Evolutionary conservation across 2,888 invertebrate genomes (phyloP).

Genomic region (Leptodirus hochenwartii): DNA sequence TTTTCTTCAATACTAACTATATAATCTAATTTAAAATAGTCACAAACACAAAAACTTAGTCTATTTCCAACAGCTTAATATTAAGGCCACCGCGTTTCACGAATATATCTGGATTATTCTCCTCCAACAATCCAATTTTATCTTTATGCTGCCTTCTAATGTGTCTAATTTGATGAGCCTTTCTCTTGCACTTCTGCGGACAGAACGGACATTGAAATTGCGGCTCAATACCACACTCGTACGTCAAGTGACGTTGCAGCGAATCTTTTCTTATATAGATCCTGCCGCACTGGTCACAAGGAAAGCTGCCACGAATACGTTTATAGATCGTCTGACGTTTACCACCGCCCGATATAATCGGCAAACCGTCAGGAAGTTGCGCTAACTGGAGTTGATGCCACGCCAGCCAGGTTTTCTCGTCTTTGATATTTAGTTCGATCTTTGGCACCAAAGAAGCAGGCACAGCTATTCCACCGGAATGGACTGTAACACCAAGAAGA

Average conservation of each 20-base stretch:
- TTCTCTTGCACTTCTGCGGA: slow-evolving; percentile 46
- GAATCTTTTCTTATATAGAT: slow-evolving; percentile 62
- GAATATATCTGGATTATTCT: slow-evolving; percentile 27
- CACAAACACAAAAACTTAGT: no score
- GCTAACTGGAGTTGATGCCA: no score
- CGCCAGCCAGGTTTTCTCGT: no score
- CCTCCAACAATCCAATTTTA: slow-evolving; percentile 29
- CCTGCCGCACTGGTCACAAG: slow-evolving; percentile 55
- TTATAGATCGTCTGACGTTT: slow-evolving; percentile 27
- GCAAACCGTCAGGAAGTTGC: slow-evolving; percentile 6
- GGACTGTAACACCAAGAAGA: no score
- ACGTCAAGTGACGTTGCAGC: slow-evolving; percentile 56
- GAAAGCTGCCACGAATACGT: slow-evolving; percentile 27
- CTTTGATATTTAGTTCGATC: slow-evolving; percentile 19
- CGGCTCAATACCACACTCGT: slow-evolving; percentile 57
- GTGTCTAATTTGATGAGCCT: slow-evolving; percentile 38
- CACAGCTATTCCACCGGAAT: no score
- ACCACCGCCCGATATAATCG: slow-evolving; percentile 13
- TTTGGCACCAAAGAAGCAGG: slow-evolving; percentile 20
- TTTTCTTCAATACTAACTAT: no score
- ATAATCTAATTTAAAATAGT: no score
- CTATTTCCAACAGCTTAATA: no score
- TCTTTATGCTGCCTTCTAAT: slow-evolving; percentile 34
- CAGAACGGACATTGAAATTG: slow-evolving; percentile 53
- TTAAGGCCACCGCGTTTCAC: no score